Conservation (phyloP, 2,113 vertebrate genomes). For the Emydocephalus ijimae region DNA sequence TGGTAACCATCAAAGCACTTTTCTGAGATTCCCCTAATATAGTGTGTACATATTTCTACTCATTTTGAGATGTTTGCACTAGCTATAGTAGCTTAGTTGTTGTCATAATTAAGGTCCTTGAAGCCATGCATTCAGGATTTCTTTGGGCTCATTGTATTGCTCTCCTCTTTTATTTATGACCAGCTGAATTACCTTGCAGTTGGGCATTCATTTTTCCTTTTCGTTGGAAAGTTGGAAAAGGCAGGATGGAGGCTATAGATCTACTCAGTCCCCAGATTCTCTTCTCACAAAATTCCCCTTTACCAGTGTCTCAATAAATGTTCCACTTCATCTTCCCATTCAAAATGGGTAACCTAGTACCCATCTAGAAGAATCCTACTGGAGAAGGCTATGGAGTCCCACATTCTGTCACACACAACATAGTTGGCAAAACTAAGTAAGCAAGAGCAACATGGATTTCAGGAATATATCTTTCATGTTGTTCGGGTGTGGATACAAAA, state of each 20-base stretch:
- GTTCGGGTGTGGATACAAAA: background rate
- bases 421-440: background rate
- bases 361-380: background rate
- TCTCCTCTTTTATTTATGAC: background rate
- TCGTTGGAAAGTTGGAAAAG: background rate
- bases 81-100: background rate
- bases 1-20: background rate
- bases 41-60: background rate
- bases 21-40: background rate
- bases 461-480: background rate
- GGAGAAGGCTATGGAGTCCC: background rate
- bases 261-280: background rate
- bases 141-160: background rate
- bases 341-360: background rate
- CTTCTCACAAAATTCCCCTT: background rate
- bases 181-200: background rate
- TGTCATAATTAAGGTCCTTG: no score
- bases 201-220: background rate
- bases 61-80: constrained; percentile 1
- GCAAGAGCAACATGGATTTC: background rate
- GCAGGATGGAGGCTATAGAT: background rate
- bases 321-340: background rate
- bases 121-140: background rate
- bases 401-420: background rate
- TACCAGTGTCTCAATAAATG: background rate